Percentiles rank a stretch among this genome's conserved stretches.
These are phyloP conservation scores for Cryptocheilus praepositus DNA, from an alignment of 2,888 invertebrate species.

Conservation along the genomic window DNA sequence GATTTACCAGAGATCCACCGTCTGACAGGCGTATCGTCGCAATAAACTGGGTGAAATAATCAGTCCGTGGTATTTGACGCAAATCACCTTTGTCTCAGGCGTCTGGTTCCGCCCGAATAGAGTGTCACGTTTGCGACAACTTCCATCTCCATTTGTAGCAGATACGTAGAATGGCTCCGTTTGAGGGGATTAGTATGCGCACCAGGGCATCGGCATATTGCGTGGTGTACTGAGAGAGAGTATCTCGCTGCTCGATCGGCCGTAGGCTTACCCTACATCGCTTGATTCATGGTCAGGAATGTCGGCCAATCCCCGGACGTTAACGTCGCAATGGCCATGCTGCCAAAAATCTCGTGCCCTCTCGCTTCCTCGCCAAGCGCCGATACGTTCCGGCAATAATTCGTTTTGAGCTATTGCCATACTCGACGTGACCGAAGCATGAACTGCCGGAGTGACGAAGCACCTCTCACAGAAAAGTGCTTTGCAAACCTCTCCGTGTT, in stretches of 20 bases:
- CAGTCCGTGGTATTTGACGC: no score
- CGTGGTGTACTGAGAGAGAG: conserved; percentile 36
- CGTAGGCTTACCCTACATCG: conserved; percentile 55
- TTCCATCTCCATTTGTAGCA: conserved; percentile 19
- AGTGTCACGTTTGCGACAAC: not conserved
- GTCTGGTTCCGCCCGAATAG: no score
- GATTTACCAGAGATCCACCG: no score
- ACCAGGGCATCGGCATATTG: conserved; percentile 51
- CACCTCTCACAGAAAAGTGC: no score
- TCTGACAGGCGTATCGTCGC: no score
- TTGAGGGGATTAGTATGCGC: conserved; percentile 55
- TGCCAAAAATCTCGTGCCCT: conserved; percentile 35
- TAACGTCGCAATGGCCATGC: conserved; percentile 19
- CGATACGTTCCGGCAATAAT: conserved; percentile 9
- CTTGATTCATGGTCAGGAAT: conserved; percentile 48
- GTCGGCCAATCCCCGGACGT: conserved; percentile 37
- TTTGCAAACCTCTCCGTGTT: no score
- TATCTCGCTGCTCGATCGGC: conserved; percentile 52
- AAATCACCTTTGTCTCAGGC: no score
- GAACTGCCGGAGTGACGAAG: no score
- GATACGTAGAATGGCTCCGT: conserved; percentile 46
- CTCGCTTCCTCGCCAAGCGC: no score
- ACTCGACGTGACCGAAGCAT: conserved; percentile 28
- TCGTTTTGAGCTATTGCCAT: conserved; percentile 31
- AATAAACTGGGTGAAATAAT: no score